Evolutionary conservation across 1,140 invertebrate species (phyloP).

Genomic region (Holotrichia oblita): DNA sequence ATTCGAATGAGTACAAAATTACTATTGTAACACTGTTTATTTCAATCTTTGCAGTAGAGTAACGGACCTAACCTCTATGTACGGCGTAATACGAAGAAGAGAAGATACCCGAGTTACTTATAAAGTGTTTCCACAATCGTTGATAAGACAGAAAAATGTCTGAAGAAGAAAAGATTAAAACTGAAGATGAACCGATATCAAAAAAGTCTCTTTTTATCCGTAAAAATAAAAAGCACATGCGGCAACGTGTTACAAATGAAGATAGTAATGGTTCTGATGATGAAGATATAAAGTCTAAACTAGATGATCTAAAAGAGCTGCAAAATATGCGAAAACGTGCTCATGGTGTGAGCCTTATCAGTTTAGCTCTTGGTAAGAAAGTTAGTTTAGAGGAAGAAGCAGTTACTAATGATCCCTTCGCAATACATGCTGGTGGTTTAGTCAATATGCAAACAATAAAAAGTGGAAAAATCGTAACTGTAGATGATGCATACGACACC

Average conservation of each 20-base stretch:
- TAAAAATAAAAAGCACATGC: conserved; percentile 47
- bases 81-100: neutral
- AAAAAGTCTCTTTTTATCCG: conserved; percentile 47
- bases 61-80: neutral
- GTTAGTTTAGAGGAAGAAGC: conserved; percentile 72
- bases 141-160: neutral
- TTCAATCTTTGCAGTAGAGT: conserved; percentile 26
- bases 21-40: conserved; percentile 29
- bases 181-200: conserved; percentile 5
- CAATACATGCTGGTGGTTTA: conserved; percentile 87
- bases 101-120: neutral
- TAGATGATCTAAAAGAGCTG: conserved; percentile 86
- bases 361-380: conserved; percentile 85
- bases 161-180: neutral
- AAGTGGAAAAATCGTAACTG: conserved; percentile 76
- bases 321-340: conserved; percentile 85
- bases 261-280: conserved; percentile 52
- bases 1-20: neutral
- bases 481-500: conserved; percentile 87
- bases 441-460: conserved; percentile 90
- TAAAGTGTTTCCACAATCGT: neutral
- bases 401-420: conserved; percentile 76
- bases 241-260: conserved; percentile 49
- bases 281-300: conserved; percentile 68
- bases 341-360: conserved; percentile 84